Percentiles rank a stretch among this genome's conserved stretches.
Evolutionary conservation across 2,888 invertebrate species (phyloP).

Genomic region (Diogma glabrata): DNA sequence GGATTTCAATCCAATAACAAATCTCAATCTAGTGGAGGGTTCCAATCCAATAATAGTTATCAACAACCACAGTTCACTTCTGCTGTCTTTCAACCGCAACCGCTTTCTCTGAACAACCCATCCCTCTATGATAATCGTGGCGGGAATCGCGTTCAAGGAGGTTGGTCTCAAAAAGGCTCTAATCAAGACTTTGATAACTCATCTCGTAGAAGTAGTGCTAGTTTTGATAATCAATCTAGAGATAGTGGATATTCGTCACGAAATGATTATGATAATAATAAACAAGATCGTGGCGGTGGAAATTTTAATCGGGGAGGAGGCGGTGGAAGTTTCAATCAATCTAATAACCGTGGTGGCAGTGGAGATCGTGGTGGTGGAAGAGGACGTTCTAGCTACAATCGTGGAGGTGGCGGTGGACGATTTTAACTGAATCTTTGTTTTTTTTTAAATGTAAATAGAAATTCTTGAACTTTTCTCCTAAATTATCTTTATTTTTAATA

Average conservation of each 20-base stretch:
- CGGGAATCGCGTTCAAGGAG: conserved; percentile 35
- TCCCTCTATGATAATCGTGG: conserved; percentile 11
- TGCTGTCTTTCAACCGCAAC: neutral
- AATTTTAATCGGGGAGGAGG: conserved; percentile 20
- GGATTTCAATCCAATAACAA: conserved; percentile 17
- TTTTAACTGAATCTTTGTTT: too few relatives aligned
- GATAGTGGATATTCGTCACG: conserved; percentile 16
- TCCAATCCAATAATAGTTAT: conserved; percentile 17
- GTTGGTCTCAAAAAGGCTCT: conserved; percentile 29
- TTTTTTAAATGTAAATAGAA: too few relatives aligned
- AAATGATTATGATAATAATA: conserved; percentile 7
- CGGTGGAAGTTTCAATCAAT: conserved; percentile 20
- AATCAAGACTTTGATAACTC: conserved; percentile 15
- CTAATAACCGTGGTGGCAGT: neutral
- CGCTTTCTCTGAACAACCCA: too few relatives aligned
- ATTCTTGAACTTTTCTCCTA: too few relatives aligned
- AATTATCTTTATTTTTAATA: too few relatives aligned
- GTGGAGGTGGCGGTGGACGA: conserved; percentile 17
- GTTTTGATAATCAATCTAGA: conserved; percentile 19
- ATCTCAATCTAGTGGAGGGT: conserved; percentile 12
- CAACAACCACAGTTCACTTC: conserved; percentile 11
- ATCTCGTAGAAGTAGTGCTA: conserved; percentile 18
- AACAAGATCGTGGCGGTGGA: too few relatives aligned
- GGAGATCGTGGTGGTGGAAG: conserved; percentile 18
- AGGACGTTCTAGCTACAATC: conserved; percentile 18